phyloP scores from a whole-genome alignment of 2,797 vertebrate genomes.

The Spinus pinus region DNA sequence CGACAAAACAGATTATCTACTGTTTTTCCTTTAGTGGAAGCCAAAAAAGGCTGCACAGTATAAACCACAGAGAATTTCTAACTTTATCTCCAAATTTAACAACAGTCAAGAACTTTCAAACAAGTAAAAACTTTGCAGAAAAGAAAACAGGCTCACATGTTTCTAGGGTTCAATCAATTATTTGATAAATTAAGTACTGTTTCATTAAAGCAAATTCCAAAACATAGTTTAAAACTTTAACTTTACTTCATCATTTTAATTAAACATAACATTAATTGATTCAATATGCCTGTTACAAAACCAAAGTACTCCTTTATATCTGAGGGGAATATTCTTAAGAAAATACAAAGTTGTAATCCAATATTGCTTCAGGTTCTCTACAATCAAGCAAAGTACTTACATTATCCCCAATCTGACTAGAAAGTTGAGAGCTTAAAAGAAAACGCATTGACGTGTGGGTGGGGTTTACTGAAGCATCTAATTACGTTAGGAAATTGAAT shows the following conservation, averaged over 20 bases:
- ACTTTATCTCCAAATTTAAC: conserved; percentile 61
- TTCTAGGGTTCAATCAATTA: not conserved
- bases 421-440: conserved; percentile 70
- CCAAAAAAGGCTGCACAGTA: conserved; percentile 62
- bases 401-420: conserved; percentile 59
- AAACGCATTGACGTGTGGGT: conserved; percentile 71
- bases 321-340: conserved; percentile 44
- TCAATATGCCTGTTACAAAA: conserved; percentile 45
- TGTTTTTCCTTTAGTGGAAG: conserved; percentile 55
- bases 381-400: conserved; percentile 64
- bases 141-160: conserved; percentile 47
- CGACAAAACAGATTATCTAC: conserved; percentile 65
- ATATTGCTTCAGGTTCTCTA: conserved; percentile 66
- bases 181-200: not conserved
- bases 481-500: conserved; percentile 75
- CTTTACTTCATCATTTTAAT: conserved; percentile 53
- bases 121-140: conserved; percentile 58
- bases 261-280: conserved; percentile 53
- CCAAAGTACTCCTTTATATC: conserved; percentile 15
- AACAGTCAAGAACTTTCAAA: conserved; percentile 61
- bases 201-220: conserved; percentile 30
- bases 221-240: conserved; percentile 32
- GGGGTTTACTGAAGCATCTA: conserved; percentile 76
- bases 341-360: conserved; percentile 70
- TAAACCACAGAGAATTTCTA: conserved; percentile 67